Conservation (phyloP, 1,140 invertebrate genomes). For the Drosophila teissieri region DNA sequence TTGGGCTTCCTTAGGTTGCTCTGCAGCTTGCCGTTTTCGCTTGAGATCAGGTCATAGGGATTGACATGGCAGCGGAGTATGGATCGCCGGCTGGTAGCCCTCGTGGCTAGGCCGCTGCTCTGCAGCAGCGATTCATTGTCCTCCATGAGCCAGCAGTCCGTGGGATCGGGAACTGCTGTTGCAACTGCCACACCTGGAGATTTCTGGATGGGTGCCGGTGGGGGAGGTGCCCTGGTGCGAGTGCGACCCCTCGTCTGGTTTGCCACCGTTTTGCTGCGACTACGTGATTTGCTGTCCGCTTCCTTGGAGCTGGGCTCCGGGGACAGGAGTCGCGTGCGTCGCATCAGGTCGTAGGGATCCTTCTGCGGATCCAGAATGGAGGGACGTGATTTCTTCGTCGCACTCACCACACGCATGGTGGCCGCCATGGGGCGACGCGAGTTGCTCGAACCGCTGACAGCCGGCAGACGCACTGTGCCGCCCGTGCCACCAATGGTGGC, state of each 20-base stretch:
- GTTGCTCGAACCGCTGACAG: conserved; percentile 79
- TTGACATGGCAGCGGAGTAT: conserved; percentile 94
- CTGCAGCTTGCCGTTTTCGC: conserved; percentile 57
- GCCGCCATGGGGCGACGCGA: conserved; percentile 84
- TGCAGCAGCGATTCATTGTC: conserved; percentile 81
- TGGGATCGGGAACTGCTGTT: conserved; percentile 74
- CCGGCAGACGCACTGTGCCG: conserved; percentile 86
- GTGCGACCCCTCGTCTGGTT: conserved; percentile 56
- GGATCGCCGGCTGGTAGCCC: conserved; percentile 85
- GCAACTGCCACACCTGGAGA: not conserved
- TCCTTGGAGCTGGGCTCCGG: conserved; percentile 83
- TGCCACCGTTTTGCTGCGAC: conserved; percentile 47
- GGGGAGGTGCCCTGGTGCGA: conserved; percentile 34
- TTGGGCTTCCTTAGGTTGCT: conserved; percentile 20
- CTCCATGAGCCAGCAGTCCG: conserved; percentile 85
- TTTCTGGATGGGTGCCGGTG: conserved; percentile 21
- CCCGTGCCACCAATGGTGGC: conserved; percentile 86
- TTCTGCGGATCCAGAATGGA: conserved; percentile 87
- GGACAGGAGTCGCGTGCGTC: conserved; percentile 89
- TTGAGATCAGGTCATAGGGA: conserved; percentile 91
- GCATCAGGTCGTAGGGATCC: conserved; percentile 93
- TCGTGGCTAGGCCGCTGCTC: conserved; percentile 80
- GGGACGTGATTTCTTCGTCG: conserved; percentile 86
- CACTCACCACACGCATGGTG: conserved; percentile 87
- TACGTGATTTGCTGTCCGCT: conserved; percentile 53